Percentiles rank a stretch among this genome's conserved stretches.
These are phyloP conservation scores for Nemapogon koenigi DNA, from an alignment of 2,888 invertebrate species.

Conservation along the genomic window DNA sequence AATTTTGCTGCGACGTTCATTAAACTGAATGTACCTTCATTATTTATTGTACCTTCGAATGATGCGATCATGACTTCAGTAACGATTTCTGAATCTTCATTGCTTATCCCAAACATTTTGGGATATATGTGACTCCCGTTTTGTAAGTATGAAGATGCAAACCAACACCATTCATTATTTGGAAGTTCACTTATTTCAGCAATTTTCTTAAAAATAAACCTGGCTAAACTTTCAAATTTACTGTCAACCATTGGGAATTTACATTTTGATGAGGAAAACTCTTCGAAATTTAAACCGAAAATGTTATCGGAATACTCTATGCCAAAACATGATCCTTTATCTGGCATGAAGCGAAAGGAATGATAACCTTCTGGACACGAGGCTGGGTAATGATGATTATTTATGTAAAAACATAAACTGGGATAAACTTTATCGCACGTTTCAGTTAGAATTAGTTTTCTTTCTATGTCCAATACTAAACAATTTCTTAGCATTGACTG, in stretches of 20 bases:
- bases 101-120: neutral
- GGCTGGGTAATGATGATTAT: slow-evolving; percentile 35
- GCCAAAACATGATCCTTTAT: slow-evolving; percentile 41
- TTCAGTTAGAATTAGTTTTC: slow-evolving; percentile 28
- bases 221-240: slow-evolving; percentile 23
- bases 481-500: slow-evolving; percentile 33
- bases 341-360: slow-evolving; percentile 35
- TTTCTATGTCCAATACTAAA: slow-evolving; percentile 33
- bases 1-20: slow-evolving; percentile 24
- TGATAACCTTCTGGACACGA: slow-evolving; percentile 43
- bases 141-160: slow-evolving; percentile 19
- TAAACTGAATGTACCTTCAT: slow-evolving; percentile 29
- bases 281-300: slow-evolving; percentile 27
- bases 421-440: slow-evolving; percentile 34
- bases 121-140: slow-evolving; percentile 11
- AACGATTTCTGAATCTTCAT: neutral
- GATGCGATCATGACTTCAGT: slow-evolving; percentile 11
- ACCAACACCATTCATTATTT: slow-evolving; percentile 41
- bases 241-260: slow-evolving; percentile 31
- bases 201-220: slow-evolving; percentile 40
- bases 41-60: slow-evolving; percentile 34
- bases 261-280: slow-evolving; percentile 31
- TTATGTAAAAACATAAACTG: slow-evolving; percentile 43
- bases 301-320: slow-evolving; percentile 29
- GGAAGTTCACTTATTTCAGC: slow-evolving; percentile 27